These are phyloP conservation scores for Macrocentrus cingulum DNA, from an alignment of 1,140 invertebrate genomes.

Conservation along the genomic window DNA sequence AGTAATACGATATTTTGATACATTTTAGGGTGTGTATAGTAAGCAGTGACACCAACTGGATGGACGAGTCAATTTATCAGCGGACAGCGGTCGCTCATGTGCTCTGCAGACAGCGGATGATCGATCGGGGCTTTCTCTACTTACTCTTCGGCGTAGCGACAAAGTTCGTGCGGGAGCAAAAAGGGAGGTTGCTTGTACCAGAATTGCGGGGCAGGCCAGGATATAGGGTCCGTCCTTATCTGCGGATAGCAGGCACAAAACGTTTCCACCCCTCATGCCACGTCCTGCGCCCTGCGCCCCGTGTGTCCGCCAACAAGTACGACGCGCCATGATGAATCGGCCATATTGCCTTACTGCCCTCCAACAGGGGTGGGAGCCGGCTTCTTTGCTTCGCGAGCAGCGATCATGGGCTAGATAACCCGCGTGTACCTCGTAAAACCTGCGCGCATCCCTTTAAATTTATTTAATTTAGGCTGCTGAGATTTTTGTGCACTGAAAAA, in stretches of 20 bases:
- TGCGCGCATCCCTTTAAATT: too few relatives aligned
- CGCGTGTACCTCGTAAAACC: too few relatives aligned
- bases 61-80: slow-evolving; percentile 26
- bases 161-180: slow-evolving; percentile 8
- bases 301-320: slow-evolving; percentile 29
- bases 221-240: slow-evolving; percentile 57
- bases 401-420: slow-evolving; percentile 1
- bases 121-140: slow-evolving; percentile 27
- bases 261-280: slow-evolving; percentile 32
- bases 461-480: too few relatives aligned
- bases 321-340: slow-evolving; percentile 54
- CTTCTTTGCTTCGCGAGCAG: slow-evolving; percentile 20
- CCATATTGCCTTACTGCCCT: slow-evolving; percentile 47
- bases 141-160: not conserved
- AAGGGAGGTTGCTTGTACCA: slow-evolving; percentile 17
- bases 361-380: not conserved
- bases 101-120: slow-evolving; percentile 17
- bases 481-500: too few relatives aligned
- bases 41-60: slow-evolving; percentile 6
- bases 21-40: not conserved
- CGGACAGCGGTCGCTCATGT: slow-evolving; percentile 13
- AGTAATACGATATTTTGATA: not conserved
- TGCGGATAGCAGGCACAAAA: slow-evolving; percentile 48
- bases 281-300: slow-evolving; percentile 32
- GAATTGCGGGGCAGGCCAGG: slow-evolving; percentile 25